These are phyloP conservation scores for Agrotis puta DNA, from an alignment of 2,888 invertebrate species.

Conservation along the genomic window DNA sequence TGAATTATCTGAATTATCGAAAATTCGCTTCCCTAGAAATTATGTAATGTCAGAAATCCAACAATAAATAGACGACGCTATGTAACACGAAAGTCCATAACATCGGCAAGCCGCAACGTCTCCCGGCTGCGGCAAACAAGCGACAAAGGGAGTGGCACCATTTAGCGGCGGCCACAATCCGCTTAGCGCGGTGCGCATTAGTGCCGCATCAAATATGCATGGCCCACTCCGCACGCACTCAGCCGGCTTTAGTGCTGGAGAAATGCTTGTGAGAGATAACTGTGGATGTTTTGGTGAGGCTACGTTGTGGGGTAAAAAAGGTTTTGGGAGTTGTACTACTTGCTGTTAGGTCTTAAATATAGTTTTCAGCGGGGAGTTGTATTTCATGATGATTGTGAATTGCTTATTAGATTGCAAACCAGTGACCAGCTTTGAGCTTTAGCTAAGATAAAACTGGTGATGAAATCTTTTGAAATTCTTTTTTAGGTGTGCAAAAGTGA, in stretches of 20 bases:
- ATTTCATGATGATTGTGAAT: no score
- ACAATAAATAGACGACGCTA: slow-evolving; percentile 47
- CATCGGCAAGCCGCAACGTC: slow-evolving; percentile 45
- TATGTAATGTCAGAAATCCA: slow-evolving; percentile 26
- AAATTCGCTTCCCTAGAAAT: neutral
- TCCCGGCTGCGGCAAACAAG: slow-evolving; percentile 62
- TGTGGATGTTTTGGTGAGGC: slow-evolving; percentile 24
- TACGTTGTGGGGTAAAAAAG: neutral
- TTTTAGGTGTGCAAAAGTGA: no score
- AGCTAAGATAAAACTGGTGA: neutral
- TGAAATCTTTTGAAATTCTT: neutral
- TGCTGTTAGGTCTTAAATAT: neutral
- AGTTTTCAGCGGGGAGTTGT: no score
- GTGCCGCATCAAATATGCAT: slow-evolving; percentile 84
- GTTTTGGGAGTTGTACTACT: neutral
- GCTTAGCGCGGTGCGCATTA: slow-evolving; percentile 80
- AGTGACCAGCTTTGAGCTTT: no score
- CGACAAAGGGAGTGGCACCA: slow-evolving; percentile 81
- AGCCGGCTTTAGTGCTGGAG: slow-evolving; percentile 54
- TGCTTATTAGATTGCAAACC: no score
- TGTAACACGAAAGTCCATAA: slow-evolving; percentile 52
- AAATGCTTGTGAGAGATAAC: slow-evolving; percentile 51
- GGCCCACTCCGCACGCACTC: slow-evolving; percentile 76
- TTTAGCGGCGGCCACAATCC: slow-evolving; percentile 81
- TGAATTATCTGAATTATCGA: no score